Percentiles rank a stretch among this genome's conserved stretches.
These are phyloP conservation scores for Athrips mouffetella DNA, from an alignment of 2,888 invertebrate genomes.

Conservation along the genomic window DNA sequence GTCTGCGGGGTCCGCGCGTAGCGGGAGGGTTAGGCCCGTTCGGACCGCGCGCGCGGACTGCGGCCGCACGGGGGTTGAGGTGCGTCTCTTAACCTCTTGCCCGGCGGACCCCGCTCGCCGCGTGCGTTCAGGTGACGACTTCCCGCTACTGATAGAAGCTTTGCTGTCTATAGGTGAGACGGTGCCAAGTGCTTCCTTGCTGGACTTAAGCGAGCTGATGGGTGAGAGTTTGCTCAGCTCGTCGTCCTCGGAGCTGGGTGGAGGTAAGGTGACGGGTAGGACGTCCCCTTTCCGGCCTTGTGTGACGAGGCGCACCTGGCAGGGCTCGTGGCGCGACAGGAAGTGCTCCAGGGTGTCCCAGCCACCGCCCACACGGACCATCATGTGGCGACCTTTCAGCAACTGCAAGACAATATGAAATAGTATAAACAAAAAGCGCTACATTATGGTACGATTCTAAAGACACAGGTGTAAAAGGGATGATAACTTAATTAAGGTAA, in stretches of 20 bases:
- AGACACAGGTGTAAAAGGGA: too few species aligned
- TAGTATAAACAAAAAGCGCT: neutral
- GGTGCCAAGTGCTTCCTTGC: constrained; percentile 31
- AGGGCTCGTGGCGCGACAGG: constrained; percentile 91
- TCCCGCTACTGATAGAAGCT: constrained; percentile 68
- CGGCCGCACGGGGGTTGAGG: constrained; percentile 19
- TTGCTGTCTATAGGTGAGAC: constrained; percentile 42
- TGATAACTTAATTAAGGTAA: too few species aligned
- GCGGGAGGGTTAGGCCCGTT: constrained; percentile 12
- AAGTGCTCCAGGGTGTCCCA: constrained; percentile 97
- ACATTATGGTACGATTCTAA: too few species aligned
- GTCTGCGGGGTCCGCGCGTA: constrained; percentile 34
- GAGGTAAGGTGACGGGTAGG: constrained; percentile 46
- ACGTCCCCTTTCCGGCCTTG: constrained; percentile 52
- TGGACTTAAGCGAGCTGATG: constrained; percentile 27
- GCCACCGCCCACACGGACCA: constrained; percentile 96
- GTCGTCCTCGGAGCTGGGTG: constrained; percentile 17
- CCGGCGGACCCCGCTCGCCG: constrained; percentile 18
- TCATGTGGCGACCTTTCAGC: constrained; percentile 94
- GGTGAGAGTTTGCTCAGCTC: constrained; percentile 16
- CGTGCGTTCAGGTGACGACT: constrained; percentile 24
- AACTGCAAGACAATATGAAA: constrained; percentile 71
- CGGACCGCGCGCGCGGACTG: constrained; percentile 10
- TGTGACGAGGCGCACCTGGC: constrained; percentile 83
- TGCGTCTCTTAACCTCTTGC: too few species aligned